Conservation (phyloP, 1,140 invertebrate genomes). For the Solen grandis region DNA sequence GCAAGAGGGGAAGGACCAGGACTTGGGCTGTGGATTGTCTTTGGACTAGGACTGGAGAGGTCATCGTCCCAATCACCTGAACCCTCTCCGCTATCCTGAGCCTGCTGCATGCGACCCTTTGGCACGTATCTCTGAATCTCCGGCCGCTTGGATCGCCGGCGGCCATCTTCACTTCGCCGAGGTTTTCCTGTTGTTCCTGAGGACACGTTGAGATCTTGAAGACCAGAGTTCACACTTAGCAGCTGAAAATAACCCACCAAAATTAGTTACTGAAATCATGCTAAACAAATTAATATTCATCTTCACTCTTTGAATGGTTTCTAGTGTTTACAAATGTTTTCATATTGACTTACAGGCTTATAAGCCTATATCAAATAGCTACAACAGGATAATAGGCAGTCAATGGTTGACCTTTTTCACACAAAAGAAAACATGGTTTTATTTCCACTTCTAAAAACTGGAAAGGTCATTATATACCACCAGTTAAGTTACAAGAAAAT, state of each 20-base stretch:
- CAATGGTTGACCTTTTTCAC: no score
- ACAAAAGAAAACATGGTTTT: no score
- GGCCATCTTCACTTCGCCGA: conserved; percentile 18
- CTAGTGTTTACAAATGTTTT: no score
- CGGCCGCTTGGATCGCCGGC: conserved; percentile 31
- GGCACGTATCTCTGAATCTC: conserved; percentile 49
- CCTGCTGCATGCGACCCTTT: conserved; percentile 13
- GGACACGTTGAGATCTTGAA: conserved; percentile 15
- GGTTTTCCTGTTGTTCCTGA: not conserved
- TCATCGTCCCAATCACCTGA: conserved; percentile 30
- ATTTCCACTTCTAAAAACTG: no score
- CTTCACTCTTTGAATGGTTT: no score
- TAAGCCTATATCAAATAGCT: no score
- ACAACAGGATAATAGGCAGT: no score
- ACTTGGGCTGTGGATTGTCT: conserved; percentile 23
- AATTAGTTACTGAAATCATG: no score
- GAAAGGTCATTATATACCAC: no score
- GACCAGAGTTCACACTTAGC: not conserved
- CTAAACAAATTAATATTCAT: no score
- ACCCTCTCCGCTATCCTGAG: conserved; percentile 24
- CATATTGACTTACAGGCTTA: no score
- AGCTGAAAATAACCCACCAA: conserved; percentile 19
- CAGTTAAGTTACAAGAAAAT: no score
- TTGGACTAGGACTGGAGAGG: conserved; percentile 21
- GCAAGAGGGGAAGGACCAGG: not conserved